Conservation (phyloP, 2,113 vertebrate genomes). For the Nibea coibor region DNA sequence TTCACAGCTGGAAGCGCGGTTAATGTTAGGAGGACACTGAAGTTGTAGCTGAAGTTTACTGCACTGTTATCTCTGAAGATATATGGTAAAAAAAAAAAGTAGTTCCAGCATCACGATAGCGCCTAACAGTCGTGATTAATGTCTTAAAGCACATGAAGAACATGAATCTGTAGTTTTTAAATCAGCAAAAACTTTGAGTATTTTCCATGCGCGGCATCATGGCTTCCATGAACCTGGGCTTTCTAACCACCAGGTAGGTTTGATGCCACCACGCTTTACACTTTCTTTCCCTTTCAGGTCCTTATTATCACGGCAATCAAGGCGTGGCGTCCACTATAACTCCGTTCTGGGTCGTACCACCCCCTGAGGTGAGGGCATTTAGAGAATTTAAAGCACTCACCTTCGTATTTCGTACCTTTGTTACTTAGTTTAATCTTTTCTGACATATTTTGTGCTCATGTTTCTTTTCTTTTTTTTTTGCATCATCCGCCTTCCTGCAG, state of each 20-base stretch:
- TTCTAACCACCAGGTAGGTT: background rate
- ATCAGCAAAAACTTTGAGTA: no score
- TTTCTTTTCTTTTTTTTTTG: background rate
- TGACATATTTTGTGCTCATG: background rate
- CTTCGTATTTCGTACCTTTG: background rate
- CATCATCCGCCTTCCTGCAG: slow-evolving; percentile 69
- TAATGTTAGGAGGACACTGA: background rate
- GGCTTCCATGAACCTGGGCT: background rate
- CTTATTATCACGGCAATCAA: slow-evolving; percentile 92
- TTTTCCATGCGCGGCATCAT: background rate
- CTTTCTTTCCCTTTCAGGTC: slow-evolving; percentile 80
- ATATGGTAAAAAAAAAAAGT: background rate
- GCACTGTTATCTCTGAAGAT: no score
- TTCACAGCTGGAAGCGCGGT: background rate
- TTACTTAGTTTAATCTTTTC: background rate
- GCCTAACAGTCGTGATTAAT: no score
- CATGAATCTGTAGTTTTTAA: no score
- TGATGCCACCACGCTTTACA: background rate
- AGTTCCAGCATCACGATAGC: no score
- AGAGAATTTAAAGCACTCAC: background rate
- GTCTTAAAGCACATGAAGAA: no score
- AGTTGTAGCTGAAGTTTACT: background rate
- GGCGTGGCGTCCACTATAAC: slow-evolving; percentile 92
- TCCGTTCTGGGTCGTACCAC: slow-evolving; percentile 96
- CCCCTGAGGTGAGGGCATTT: slow-evolving; percentile 87